Base-by-base conservation (phyloP, 2,888 invertebrate genomes). In the Phalera bucephala region DNA sequence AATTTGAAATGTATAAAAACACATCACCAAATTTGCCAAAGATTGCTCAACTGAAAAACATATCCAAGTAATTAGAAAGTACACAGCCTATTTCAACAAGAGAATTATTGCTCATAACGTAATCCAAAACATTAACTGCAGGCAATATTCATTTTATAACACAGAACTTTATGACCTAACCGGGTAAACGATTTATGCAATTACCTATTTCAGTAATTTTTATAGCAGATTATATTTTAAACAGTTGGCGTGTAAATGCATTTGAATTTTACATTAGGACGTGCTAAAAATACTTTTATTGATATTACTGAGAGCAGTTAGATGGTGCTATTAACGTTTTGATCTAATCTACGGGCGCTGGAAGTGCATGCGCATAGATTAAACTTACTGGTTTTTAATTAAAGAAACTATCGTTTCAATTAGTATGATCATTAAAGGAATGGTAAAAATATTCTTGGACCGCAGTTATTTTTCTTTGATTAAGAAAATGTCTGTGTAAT, bases 301-400 rank as follows among this genome's bases (percentile, higher is more conserved):
- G 63, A 54, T 63, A 64, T 66, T 61, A 52, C 58, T 33, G 49
- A 27, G 48, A 37, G 69, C 69, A 77, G 79, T 79, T 78, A 75
- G 64, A 52, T 43, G 54, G 47, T 15, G 41, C 64, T 69, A 74
- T 80, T 73, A 77, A 63, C 64, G 46, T 63, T 49, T 55, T 45
- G 64, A 74, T 76, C 64, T 76, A 64, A 79, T 79, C 77, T 64
- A 31, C 27, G 37, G 25, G 54, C 32, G 46, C 52, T 33, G 45
- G 31, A 33, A 42, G 49, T 38, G 54, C 58, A 46, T 46, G 53
- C 53, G 45, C 53, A 45, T 45, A 54, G 31, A 27, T 20, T 23
- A 20, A 9, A 56, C 71, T 74, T 68, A 76, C 67, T 53, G 55
- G 54, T 56, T 61, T 68, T 61, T 64, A 60, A 67, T 64, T 68